A percentile compares a stretch with the other conserved stretches of the same genome.
Conservation (phyloP, 64 coral and sea anemone genomes). For the Montipora sp. region DNA sequence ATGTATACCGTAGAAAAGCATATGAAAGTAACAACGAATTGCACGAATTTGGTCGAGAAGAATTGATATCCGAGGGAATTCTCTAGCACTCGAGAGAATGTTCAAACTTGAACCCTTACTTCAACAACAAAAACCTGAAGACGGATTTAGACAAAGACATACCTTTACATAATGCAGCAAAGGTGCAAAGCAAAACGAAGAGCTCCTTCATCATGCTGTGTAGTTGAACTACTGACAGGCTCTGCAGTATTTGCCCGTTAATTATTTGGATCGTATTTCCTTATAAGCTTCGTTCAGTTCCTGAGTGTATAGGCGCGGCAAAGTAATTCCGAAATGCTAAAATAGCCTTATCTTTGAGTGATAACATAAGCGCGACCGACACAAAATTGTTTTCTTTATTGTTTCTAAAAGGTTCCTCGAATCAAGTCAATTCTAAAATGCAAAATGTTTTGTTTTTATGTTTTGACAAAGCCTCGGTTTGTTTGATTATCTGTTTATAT, state of each 20-base stretch:
- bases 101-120: not conserved
- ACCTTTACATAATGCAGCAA: not conserved
- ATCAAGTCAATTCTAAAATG: not conserved
- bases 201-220: not conserved
- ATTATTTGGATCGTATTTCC: not conserved
- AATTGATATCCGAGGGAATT: no score
- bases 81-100: not conserved
- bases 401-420: not conserved
- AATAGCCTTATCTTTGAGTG: not conserved
- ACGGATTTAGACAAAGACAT: not conserved
- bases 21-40: no score
- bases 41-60: no score
- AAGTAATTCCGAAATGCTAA: conserved; percentile 10
- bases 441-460: not conserved
- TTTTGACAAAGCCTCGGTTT: not conserved
- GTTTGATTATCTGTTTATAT: not conserved
- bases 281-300: not conserved
- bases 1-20: no score
- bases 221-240: no score
- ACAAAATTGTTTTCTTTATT: not conserved
- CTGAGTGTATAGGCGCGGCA: not conserved
- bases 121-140: not conserved
- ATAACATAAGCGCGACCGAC: not conserved
- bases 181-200: not conserved
- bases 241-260: conserved; percentile 11